A percentile compares a stretch with the other conserved stretches of the same genome.
phyloP scores from a whole-genome alignment of 2,888 invertebrate species.

The Macrophya alboannulata region DNA sequence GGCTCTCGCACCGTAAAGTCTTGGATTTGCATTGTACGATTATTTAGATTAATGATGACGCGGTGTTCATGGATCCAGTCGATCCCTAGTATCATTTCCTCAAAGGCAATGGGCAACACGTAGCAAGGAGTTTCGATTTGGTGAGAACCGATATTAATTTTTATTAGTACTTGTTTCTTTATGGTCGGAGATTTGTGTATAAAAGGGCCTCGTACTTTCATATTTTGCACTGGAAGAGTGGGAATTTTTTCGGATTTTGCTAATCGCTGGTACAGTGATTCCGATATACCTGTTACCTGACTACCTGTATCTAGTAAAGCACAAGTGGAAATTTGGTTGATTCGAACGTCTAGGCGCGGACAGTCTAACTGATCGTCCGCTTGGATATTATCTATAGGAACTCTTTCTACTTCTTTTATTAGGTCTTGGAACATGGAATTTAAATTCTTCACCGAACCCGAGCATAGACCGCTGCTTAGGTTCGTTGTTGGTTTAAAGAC shows the following conservation, averaged over 20 bases:
- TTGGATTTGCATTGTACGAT: neutral
- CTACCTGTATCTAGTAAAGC: neutral
- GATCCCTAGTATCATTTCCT: neutral
- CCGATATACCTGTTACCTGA: neutral
- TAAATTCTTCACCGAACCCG: neutral
- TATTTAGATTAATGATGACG: neutral
- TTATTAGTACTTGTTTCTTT: neutral
- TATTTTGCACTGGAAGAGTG: neutral
- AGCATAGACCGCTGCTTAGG: neutral
- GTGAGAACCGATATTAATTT: neutral
- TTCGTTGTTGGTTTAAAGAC: neutral
- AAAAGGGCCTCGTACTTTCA: neutral
- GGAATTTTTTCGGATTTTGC: neutral
- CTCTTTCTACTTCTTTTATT: neutral
- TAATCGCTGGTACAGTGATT: neutral
- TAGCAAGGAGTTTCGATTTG: neutral
- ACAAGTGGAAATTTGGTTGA: neutral
- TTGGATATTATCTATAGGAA: accelerated
- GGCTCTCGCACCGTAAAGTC: neutral
- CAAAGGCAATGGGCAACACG: neutral
- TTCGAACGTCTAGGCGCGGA: neutral
- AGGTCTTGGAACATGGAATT: neutral
- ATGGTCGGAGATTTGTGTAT: neutral
- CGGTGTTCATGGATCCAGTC: neutral
- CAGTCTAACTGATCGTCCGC: neutral